phyloP scores from a whole-genome alignment of 2,113 vertebrate genomes.

The Pyxicephalus adspersus region DNA sequence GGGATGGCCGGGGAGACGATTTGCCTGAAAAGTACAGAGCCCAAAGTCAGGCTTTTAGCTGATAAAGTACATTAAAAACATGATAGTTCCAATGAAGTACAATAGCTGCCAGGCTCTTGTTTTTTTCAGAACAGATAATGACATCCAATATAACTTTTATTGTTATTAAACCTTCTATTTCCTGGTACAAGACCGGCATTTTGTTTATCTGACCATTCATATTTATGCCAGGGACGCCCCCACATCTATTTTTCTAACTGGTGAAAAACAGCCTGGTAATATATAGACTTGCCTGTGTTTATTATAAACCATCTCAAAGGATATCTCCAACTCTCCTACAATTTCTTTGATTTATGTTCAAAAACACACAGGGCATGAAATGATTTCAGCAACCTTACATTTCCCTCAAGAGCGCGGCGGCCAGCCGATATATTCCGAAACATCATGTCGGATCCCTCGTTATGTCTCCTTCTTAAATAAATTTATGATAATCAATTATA shows the following conservation, averaged over 20 bases:
- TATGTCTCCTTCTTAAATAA: slow-evolving; percentile 73
- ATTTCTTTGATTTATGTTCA: slow-evolving; percentile 83
- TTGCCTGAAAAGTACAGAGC: no score
- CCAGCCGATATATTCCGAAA: slow-evolving; percentile 73
- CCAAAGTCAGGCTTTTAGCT: no score
- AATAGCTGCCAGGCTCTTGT: no score
- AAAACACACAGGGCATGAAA: slow-evolving; percentile 83
- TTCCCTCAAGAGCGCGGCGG: slow-evolving; percentile 75
- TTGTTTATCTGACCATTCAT: background rate
- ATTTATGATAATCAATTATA: slow-evolving; percentile 73
- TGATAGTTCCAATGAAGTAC: no score
- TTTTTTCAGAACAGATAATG: no score
- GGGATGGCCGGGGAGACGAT: no score
- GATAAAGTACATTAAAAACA: no score
- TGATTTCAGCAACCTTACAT: slow-evolving; percentile 79
- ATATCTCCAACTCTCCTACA: slow-evolving; percentile 78
- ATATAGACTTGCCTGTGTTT: slow-evolving; percentile 74
- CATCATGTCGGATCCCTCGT: slow-evolving; percentile 71
- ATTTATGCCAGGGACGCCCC: slow-evolving; percentile 61
- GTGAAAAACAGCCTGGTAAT: slow-evolving; percentile 72
- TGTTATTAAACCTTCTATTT: no score
- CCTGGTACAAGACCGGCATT: no score
- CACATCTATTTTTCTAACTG: slow-evolving; percentile 69
- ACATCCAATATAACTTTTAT: no score
- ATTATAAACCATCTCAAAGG: slow-evolving; percentile 76